Conservation (phyloP, 2,888 invertebrate species). For the Tiliacea aurago region DNA sequence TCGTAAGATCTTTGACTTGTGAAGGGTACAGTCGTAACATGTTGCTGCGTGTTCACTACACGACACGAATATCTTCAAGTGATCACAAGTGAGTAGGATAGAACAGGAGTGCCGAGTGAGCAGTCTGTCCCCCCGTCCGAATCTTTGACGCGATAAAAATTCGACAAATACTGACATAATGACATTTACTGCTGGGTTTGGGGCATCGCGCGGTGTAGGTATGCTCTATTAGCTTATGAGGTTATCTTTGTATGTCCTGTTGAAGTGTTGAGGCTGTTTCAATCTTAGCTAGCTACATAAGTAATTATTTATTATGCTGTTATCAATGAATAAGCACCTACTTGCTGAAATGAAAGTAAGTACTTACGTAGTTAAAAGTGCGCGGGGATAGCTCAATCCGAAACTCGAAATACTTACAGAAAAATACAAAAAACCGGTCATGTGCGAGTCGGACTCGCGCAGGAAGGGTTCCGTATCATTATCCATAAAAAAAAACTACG, state of each 20-base stretch:
- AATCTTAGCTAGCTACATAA: background rate
- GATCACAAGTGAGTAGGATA: slow-evolving; percentile 37
- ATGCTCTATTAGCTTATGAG: slow-evolving; percentile 6
- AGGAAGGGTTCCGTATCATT: no score
- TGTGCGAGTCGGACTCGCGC: no score
- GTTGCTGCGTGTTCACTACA: slow-evolving; percentile 50
- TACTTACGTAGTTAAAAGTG: background rate
- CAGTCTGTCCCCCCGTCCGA: slow-evolving; percentile 26
- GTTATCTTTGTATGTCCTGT: background rate
- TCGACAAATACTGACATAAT: slow-evolving; percentile 42
- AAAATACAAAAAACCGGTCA: background rate
- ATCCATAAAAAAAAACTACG: no score
- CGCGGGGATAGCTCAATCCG: background rate
- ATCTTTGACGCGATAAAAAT: slow-evolving; percentile 49
- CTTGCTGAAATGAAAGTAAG: background rate
- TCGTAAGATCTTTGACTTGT: slow-evolving; percentile 33
- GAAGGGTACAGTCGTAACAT: slow-evolving; percentile 43
- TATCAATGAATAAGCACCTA: background rate
- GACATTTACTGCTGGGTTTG: slow-evolving; percentile 54
- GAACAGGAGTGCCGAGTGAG: slow-evolving; percentile 35
- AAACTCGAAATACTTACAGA: background rate
- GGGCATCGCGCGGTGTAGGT: slow-evolving; percentile 20
- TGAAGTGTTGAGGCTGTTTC: background rate
- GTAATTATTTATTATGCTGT: background rate
- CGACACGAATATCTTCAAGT: slow-evolving; percentile 46